These are phyloP conservation scores for Daphoenositta chrysoptera DNA, from an alignment of 2,113 vertebrate species.

Conservation along the genomic window DNA sequence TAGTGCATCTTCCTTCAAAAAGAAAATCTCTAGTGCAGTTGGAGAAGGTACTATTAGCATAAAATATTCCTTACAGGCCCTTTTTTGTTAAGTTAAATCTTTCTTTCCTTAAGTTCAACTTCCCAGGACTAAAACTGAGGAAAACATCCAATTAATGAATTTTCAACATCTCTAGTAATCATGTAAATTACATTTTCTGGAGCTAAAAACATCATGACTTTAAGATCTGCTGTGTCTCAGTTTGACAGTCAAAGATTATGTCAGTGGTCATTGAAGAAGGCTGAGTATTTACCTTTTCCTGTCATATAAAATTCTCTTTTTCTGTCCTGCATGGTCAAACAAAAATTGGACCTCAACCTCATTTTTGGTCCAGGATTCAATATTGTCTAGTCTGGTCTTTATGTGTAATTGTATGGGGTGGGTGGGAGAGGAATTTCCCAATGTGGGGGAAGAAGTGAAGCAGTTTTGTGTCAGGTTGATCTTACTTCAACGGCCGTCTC, in stretches of 20 bases:
- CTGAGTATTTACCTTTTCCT: background rate
- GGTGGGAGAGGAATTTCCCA: background rate
- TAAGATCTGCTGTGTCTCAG: background rate
- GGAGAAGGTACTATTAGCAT: background rate
- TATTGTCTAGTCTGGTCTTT: background rate
- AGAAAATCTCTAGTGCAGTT: background rate
- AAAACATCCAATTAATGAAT: background rate
- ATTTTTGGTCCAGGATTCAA: background rate
- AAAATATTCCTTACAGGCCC: background rate
- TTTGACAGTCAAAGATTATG: background rate
- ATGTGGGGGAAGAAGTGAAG: background rate
- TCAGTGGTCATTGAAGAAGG: background rate
- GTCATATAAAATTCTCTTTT: background rate
- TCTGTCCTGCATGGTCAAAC: background rate
- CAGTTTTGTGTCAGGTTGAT: background rate
- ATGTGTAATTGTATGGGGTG: background rate
- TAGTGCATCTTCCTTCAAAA: background rate
- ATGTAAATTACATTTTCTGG: background rate
- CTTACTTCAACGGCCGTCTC: background rate
- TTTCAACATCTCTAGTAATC: background rate
- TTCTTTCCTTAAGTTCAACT: rapidly evolving
- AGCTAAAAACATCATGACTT: background rate
- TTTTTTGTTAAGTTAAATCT: background rate
- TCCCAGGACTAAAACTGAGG: background rate
- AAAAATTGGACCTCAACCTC: background rate